Evolutionary conservation across 1,140 invertebrate species (phyloP), one percentile per base, ranked within the genome.

Genomic region (Orchesella cincta): DNA sequence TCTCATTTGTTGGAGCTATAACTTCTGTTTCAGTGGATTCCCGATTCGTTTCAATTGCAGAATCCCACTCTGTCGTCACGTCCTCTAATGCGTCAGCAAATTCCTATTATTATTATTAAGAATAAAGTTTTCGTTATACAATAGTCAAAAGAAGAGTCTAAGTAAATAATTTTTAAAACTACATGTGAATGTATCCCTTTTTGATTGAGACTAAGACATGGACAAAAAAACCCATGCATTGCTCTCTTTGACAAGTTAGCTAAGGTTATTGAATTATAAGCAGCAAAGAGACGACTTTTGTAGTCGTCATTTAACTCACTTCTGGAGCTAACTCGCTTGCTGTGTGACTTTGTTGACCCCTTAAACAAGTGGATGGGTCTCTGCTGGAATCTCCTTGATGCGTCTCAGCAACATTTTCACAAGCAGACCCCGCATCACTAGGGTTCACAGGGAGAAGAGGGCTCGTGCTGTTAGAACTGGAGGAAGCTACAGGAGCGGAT

Each of bases 21-120:
- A 78, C 77, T 75, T 78, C 77, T 16, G 77, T 78, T 72, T 78
- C 77, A 0, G 57, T 74, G 23, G 73, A 78, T 46, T 78, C 77
- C 16, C 77, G 73, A 75, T 75, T 75, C 18, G 71, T 77, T 51
- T 77, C 76, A 8, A 74, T 28, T 67, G 33, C 54, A 64, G 76
- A 64, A 72, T 77, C 76, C 57, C 73, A 75, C 28, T 78, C 77
- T 74, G 52, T 78, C 36, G 76, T 64, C 54, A 46, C n/a, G 35
- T 75, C 76, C 52, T 80, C 79, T 28, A 79, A 31, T 33, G 81
- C 81, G 75, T 81, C 81, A 81, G 81, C 81, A 80, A 80, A 81
- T 71, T 80, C 78, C 81, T 54, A 33, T n/a, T n/a, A n/a, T n/a
- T n/a, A n/a, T n/a, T n/a, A n/a, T n/a, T n/a, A n/a, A n/a, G n/a